phyloP scores from a whole-genome alignment of 2,113 vertebrate genomes.

The Rhinogobius similis region DNA sequence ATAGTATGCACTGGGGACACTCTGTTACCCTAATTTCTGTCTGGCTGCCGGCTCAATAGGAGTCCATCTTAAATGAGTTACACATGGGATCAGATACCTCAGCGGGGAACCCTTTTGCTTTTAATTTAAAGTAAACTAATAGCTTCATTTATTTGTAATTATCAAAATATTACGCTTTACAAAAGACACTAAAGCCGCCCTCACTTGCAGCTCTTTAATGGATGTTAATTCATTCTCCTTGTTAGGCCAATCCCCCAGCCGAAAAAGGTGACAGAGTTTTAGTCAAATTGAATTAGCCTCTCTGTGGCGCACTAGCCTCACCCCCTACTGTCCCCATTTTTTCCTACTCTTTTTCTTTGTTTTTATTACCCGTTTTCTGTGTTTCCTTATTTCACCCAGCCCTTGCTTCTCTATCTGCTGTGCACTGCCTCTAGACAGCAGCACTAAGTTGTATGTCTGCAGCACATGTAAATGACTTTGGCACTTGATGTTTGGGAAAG shows the following conservation, averaged over 20 bases:
- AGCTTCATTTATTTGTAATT: conserved; percentile 65
- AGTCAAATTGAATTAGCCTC: conserved; percentile 72
- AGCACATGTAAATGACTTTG: conserved; percentile 85
- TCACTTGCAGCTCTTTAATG: conserved; percentile 62
- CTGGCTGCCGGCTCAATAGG: conserved; percentile 53
- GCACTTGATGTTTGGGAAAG: conserved; percentile 82
- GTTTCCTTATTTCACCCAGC: conserved; percentile 44
- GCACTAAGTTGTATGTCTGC: conserved; percentile 73
- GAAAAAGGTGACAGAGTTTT: conserved; percentile 63
- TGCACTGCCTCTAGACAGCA: conserved; percentile 65
- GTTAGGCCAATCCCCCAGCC: conserved; percentile 62
- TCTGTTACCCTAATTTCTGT: conserved; percentile 44
- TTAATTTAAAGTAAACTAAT: conserved; percentile 72
- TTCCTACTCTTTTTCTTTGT: conserved; percentile 24
- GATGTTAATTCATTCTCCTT: conserved; percentile 70
- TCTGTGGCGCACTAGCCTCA: conserved; percentile 54
- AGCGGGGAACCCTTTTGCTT: conserved; percentile 55
- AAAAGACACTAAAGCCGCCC: conserved; percentile 39
- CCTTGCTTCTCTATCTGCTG: conserved; percentile 59
- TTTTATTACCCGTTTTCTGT: conserved; percentile 48
- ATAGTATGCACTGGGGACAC: conserved; percentile 26
- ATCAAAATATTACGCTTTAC: conserved; percentile 52
- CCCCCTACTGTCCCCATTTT: conserved; percentile 36
- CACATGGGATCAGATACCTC: conserved; percentile 64
- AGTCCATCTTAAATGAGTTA: conserved; percentile 63